These are phyloP conservation scores for Camponotus pennsylvanicus DNA, from an alignment of 1,140 invertebrate genomes.

Conservation along the genomic window DNA sequence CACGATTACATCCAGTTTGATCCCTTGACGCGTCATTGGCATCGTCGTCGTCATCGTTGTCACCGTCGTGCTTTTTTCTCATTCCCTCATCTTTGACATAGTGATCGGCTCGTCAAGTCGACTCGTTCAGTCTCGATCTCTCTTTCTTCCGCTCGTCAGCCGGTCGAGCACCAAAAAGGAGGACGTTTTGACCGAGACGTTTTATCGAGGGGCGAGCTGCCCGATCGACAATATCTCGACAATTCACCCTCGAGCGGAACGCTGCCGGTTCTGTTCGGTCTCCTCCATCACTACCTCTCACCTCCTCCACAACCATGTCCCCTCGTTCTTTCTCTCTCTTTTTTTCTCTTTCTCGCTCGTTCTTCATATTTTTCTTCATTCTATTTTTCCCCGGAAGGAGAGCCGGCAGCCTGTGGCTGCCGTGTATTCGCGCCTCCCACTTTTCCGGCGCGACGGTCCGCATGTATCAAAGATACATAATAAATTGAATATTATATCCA, in stretches of 20 bases:
- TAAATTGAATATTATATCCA: constrained; percentile 81
- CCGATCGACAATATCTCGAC: constrained; percentile 62
- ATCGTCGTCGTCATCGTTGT: constrained; percentile 14
- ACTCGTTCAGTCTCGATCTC: constrained; percentile 24
- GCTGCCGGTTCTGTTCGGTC: constrained; percentile 19
- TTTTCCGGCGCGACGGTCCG: constrained; percentile 44
- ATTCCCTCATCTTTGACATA: constrained; percentile 60
- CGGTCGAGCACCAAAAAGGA: constrained; percentile 55
- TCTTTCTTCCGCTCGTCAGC: constrained; percentile 32
- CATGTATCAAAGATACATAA: constrained; percentile 75
- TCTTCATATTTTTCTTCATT: constrained; percentile 44
- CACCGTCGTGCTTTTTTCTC: constrained; percentile 45
- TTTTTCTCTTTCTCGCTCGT: constrained; percentile 13
- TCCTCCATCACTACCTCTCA: constrained; percentile 5
- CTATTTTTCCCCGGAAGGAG: constrained; percentile 53
- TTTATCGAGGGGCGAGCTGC: constrained; percentile 46
- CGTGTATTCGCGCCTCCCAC: constrained; percentile 34
- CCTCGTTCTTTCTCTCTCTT: background rate
- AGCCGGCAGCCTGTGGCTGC: constrained; percentile 19
- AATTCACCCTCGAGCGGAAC: constrained; percentile 60
- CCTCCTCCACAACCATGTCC: background rate
- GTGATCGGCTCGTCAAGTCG: constrained; percentile 45
- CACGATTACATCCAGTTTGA: background rate
- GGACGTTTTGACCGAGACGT: constrained; percentile 32
- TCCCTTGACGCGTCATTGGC: background rate